phyloP scores from a whole-genome alignment of 2,888 invertebrate species.

The Chrysolina oricalcia region DNA sequence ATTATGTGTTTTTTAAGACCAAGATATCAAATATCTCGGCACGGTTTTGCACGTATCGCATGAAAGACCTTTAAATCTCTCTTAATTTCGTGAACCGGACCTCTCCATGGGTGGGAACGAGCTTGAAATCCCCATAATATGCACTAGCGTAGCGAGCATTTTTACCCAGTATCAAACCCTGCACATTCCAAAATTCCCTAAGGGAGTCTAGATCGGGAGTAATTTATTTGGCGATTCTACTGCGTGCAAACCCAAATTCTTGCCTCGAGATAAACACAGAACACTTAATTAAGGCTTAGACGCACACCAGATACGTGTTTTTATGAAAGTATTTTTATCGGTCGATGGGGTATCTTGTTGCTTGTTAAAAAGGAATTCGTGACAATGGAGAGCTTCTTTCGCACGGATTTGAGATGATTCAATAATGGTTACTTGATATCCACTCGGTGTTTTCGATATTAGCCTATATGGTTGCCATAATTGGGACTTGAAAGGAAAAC shows the following conservation, averaged over 20 bases:
- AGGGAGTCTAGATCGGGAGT: constrained; percentile 8
- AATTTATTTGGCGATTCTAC: constrained; percentile 4
- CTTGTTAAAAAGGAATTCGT: constrained; percentile 14
- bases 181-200: constrained; percentile 7
- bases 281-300: constrained; percentile 18
- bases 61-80: constrained; percentile 18
- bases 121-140: not conserved
- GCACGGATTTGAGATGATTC: constrained; percentile 15
- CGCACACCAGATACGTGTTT: constrained; percentile 20
- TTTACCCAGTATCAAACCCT: not conserved
- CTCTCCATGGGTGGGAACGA: constrained; percentile 9
- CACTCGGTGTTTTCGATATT: constrained; percentile 1
- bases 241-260: constrained; percentile 29
- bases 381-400: constrained; percentile 7
- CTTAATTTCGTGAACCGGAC: constrained; percentile 23
- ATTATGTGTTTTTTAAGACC: constrained; percentile 2
- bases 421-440: constrained; percentile 11
- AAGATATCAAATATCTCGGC: constrained; percentile 18
- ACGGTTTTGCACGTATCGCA: constrained; percentile 21
- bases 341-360: constrained; percentile 11
- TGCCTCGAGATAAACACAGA: constrained; percentile 7
- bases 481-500: not conserved
- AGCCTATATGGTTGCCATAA: constrained; percentile 2
- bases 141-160: constrained; percentile 6
- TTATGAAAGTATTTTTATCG: constrained; percentile 16